Conservation (phyloP, 2,113 vertebrate species). For the Menidia beryllina region DNA sequence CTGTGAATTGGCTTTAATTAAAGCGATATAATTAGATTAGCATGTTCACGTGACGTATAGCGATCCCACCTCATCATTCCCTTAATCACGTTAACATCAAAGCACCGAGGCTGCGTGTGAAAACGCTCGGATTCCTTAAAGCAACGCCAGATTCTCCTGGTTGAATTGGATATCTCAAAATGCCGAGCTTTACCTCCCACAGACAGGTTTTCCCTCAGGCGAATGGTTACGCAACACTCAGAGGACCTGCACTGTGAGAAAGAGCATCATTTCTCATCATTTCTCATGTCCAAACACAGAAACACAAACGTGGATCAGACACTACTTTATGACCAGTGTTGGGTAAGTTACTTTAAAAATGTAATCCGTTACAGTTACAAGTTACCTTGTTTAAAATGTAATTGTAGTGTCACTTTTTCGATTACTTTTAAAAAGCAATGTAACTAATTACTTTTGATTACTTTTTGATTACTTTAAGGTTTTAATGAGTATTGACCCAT, state of each 20-base stretch:
- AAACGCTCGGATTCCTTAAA: constrained; percentile 23
- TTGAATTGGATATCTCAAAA: constrained; percentile 38
- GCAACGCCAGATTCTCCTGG: constrained; percentile 18
- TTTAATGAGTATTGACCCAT: too few species aligned
- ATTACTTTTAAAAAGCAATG: too few species aligned
- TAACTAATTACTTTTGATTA: too few species aligned
- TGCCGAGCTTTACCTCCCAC: constrained; percentile 65
- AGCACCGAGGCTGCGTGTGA: constrained; percentile 18
- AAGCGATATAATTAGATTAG: constrained; percentile 61
- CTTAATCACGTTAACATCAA: constrained; percentile 71
- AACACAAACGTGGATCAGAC: too few species aligned
- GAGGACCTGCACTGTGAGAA: constrained; percentile 40
- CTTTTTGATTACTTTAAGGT: too few species aligned
- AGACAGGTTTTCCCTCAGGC: constrained; percentile 60
- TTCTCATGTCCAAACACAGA: constrained; percentile 22
- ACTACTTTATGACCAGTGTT: too few species aligned
- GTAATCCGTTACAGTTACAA: too few species aligned
- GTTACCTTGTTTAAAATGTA: too few species aligned
- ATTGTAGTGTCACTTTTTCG: too few species aligned
- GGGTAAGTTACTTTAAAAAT: too few species aligned
- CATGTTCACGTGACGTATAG: constrained; percentile 31
- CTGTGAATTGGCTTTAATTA: too few species aligned
- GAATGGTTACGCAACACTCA: constrained; percentile 54
- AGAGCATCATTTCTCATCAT: too few species aligned
- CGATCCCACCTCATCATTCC: constrained; percentile 39